Conservation (phyloP, 2,113 vertebrate genomes). For the Strix uralensis region DNA sequence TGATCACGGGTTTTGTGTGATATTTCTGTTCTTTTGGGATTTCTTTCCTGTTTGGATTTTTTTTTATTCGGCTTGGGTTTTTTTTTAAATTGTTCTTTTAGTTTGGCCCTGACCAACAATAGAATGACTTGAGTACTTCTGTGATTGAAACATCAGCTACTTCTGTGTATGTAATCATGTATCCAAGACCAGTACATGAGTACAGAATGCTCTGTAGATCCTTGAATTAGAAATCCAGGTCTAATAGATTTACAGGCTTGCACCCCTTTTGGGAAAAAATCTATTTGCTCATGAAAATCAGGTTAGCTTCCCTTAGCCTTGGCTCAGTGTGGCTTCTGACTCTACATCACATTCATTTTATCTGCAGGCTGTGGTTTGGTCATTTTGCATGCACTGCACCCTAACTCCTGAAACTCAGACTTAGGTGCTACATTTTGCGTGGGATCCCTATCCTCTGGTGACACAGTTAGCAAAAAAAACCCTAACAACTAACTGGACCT, state of each 20-base stretch:
- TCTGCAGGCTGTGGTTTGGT: neutral
- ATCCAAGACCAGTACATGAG: neutral
- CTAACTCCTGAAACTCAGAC: neutral
- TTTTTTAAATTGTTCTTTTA: neutral
- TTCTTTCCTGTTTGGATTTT: neutral
- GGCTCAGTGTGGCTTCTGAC: neutral
- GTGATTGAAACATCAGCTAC: neutral
- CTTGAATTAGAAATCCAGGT: neutral
- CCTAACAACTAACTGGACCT: neutral
- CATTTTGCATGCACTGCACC: neutral
- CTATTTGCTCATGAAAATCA: neutral
- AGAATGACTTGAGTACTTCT: neutral
- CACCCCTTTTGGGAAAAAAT: neutral
- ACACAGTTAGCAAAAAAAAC: neutral
- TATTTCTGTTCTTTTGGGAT: neutral
- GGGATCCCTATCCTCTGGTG: neutral
- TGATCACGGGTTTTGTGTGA: neutral
- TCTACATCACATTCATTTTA: neutral
- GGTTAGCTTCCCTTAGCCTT: neutral
- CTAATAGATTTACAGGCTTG: neutral
- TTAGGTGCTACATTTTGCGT: neutral
- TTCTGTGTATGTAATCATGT: neutral
- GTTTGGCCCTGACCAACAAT: neutral
- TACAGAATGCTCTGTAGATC: neutral
- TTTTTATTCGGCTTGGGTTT: neutral